Percentiles rank a stretch among this genome's conserved stretches.
phyloP scores from a whole-genome alignment of 1,140 invertebrate genomes.

The Scylla paramamosain region DNA sequence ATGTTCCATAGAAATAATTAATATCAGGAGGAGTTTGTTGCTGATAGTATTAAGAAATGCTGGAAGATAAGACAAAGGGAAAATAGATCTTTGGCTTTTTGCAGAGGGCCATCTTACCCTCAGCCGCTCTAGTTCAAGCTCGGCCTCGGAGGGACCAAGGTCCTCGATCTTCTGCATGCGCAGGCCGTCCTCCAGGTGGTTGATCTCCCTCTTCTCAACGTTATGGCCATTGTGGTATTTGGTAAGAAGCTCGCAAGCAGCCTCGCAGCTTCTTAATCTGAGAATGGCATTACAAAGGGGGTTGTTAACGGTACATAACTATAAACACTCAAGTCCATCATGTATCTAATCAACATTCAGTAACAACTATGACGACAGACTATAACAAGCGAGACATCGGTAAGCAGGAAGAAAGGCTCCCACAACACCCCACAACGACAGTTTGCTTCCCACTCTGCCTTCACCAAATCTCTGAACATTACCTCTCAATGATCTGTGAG shows the following conservation, averaged over 20 bases:
- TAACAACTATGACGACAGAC: too few relatives aligned
- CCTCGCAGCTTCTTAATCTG: conserved; percentile 91
- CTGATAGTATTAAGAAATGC: conserved; percentile 53
- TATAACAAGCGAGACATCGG: too few relatives aligned
- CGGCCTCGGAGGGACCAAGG: conserved; percentile 83
- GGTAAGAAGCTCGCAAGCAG: conserved; percentile 90
- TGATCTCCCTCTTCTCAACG: conserved; percentile 92
- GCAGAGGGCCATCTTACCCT: conserved; percentile 75
- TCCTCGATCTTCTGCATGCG: conserved; percentile 84
- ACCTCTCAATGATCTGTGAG: conserved; percentile 94
- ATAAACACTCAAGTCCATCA: not conserved
- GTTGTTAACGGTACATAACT: not conserved
- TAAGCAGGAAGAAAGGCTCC: too few relatives aligned
- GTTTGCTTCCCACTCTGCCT: not conserved
- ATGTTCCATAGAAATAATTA: not conserved
- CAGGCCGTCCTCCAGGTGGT: conserved; percentile 88
- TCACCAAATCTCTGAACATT: not conserved
- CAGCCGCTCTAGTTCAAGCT: conserved; percentile 84
- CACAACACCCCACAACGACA: not conserved
- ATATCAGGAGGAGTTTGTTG: conserved; percentile 24
- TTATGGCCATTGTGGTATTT: conserved; percentile 92
- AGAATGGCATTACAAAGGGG: conserved; percentile 69
- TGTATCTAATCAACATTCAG: too few relatives aligned
- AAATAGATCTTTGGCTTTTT: conserved; percentile 45
- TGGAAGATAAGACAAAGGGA: conserved; percentile 45